Percentiles rank a stretch among this genome's conserved stretches.
phyloP scores from a whole-genome alignment of 1,140 invertebrate species.

The Cydia pomonella region DNA sequence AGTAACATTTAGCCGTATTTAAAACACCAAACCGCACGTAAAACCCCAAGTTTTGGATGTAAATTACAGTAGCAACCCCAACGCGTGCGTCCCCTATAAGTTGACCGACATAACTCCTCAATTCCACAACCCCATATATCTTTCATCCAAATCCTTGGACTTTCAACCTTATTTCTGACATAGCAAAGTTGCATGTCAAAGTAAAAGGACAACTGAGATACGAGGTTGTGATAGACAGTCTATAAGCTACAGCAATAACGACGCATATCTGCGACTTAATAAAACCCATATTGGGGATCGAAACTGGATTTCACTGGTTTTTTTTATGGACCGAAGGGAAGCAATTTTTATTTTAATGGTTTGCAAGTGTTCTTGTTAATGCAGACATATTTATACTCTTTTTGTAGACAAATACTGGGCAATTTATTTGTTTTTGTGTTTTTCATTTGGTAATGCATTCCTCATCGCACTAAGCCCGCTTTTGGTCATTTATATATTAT shows the following conservation, averaged over 20 bases:
- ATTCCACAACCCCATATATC: constrained; percentile 9
- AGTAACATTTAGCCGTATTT: constrained; percentile 21
- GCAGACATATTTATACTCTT: no score
- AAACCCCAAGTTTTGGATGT: constrained; percentile 35
- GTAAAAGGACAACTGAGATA: neutral
- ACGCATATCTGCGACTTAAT: constrained; percentile 46
- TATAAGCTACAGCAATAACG: constrained; percentile 41
- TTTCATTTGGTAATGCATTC: no score
- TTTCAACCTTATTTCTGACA: neutral
- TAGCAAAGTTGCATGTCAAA: neutral
- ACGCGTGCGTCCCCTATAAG: neutral
- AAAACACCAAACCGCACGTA: constrained; percentile 28
- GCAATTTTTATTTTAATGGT: constrained; percentile 9
- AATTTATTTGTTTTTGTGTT: no score
- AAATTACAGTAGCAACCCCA: constrained; percentile 20
- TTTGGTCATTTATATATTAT: no score
- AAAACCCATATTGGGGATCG: constrained; percentile 42
- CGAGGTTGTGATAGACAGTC: neutral
- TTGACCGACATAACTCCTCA: constrained; percentile 45
- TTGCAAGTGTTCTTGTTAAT: neutral
- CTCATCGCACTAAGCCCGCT: no score
- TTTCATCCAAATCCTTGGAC: neutral
- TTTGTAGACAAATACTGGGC: no score
- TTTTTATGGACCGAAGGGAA: constrained; percentile 21
- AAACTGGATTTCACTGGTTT: constrained; percentile 33